Evolutionary conservation across 92 coral and sea anemone species (phyloP).

Genomic region (Palythoa heliodiscus): DNA sequence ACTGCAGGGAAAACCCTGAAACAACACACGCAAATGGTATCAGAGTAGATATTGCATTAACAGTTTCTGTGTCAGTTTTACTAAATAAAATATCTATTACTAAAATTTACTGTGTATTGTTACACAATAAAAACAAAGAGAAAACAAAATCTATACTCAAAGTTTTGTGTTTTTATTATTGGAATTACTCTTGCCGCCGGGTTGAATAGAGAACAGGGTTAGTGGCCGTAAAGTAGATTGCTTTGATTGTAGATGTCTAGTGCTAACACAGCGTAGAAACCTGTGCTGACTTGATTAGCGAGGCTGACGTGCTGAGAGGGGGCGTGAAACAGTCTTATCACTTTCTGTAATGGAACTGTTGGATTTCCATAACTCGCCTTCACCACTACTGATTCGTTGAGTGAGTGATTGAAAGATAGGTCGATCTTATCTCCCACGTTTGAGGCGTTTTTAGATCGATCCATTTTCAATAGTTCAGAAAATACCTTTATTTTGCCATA

Average conservation of each 20-base stretch:
- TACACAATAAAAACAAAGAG: slow-evolving; percentile 41
- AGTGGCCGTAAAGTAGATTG: slow-evolving; percentile 4
- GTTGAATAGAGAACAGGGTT: neutral
- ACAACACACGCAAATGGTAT: slow-evolving; percentile 53
- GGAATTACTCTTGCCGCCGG: neutral
- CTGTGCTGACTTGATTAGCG: slow-evolving; percentile 38
- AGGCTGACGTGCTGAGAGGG: slow-evolving; percentile 67
- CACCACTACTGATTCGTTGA: slow-evolving; percentile 82
- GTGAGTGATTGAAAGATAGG: slow-evolving; percentile 65
- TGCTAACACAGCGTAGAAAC: neutral
- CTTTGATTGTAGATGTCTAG: slow-evolving; percentile 29
- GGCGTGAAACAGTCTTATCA: slow-evolving; percentile 89
- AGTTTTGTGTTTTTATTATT: neutral
- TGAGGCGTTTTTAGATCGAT: slow-evolving; percentile 30
- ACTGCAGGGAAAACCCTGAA: slow-evolving; percentile 71
- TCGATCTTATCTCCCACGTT: slow-evolving; percentile 54
- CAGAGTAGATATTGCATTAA: slow-evolving; percentile 43
- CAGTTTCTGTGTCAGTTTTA: slow-evolving; percentile 47
- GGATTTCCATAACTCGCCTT: slow-evolving; percentile 85
- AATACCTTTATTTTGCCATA: slow-evolving; percentile 25
- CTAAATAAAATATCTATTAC: slow-evolving; percentile 47
- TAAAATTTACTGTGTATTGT: slow-evolving; percentile 50
- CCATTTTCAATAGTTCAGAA: slow-evolving; percentile 36
- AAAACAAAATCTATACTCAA: neutral
- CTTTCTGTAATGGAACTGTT: slow-evolving; percentile 71